Evolutionary conservation across 2,797 vertebrate species (phyloP).

Genomic region (Brotula barbata): DNA sequence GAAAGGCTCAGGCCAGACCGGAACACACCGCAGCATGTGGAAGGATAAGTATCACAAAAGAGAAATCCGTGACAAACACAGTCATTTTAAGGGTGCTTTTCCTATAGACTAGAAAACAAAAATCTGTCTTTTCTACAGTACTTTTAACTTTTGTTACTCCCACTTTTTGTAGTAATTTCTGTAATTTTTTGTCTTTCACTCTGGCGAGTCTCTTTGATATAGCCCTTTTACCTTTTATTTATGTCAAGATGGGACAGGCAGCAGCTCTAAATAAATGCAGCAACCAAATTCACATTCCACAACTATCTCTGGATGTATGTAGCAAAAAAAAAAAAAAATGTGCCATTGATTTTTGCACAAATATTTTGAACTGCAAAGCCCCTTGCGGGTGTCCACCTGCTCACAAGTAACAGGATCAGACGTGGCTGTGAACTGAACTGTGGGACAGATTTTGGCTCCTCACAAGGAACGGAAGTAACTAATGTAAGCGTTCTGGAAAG

Average conservation of each 20-base stretch:
- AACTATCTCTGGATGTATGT: conserved; percentile 76
- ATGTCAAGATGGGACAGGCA: conserved; percentile 50
- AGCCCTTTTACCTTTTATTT: conserved; percentile 61
- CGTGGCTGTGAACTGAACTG: conserved; percentile 63
- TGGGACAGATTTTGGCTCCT: conserved; percentile 44
- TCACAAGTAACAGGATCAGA: conserved; percentile 62
- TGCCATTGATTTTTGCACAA: conserved; percentile 73
- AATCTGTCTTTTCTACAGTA: conserved; percentile 73
- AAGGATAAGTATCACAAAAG: conserved; percentile 59
- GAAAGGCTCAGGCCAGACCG: conserved; percentile 64
- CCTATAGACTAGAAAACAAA: conserved; percentile 64
- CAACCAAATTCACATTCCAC: conserved; percentile 71
- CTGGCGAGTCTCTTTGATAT: conserved; percentile 70
- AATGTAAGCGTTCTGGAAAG: conserved; percentile 48
- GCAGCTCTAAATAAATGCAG: conserved; percentile 63
- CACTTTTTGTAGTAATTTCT: conserved; percentile 73
- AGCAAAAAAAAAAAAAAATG: conserved; percentile 80
- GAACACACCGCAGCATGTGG: conserved; percentile 54
- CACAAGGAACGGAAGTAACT: conserved; percentile 26
- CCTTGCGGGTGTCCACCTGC: conserved; percentile 54
- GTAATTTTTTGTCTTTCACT: conserved; percentile 63
- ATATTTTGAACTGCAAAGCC: conserved; percentile 69
- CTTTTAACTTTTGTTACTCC: conserved; percentile 80
- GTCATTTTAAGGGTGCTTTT: conserved; percentile 78
- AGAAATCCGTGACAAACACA: no score